Base-by-base conservation (phyloP, 2,888 invertebrate genomes). In the Drosophila fulvimacula region DNA sequence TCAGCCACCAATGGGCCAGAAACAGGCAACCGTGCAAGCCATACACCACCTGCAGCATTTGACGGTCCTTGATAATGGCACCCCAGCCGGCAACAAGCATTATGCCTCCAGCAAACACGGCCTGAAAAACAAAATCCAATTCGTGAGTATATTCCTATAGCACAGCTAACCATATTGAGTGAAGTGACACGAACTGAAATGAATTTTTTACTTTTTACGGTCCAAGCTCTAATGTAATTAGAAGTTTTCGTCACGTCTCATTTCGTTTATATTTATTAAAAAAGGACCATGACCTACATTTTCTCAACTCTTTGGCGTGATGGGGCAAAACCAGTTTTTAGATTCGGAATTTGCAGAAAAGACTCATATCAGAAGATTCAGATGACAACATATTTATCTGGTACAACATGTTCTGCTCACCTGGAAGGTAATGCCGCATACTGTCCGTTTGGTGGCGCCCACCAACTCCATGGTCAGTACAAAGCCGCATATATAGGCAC, bases 81-180 rank as follows among this genome's bases (percentile, higher is more conserved):
- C 96, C 97, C 97, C 97, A 97, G 0, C 95, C 95, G 0, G 97
- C 96, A 0, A 97, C 96, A 57, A 96, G 91, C 95, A 97, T 96
- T 49, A 97, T 95, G 5, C 97, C 97, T 1, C 93, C 92, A 3
- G 97, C 97, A 91, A 97, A 97, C 0, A 95, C 95, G 5, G 95
- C 95, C 93, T 97, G 96, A 0, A 68, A 63, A 10, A 13, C 5
- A 1, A 3, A 32, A 15, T 51, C 5, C 5, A 27, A 13, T 6
- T 46, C 10, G n/a, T 27, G 11, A 27, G 24, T 13, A 41, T 6
- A 13, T 6, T 19, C 30, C 10, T 0, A 30, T 30, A 30, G 27
- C 27, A 27, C 27, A 6, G 27, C 6, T 5, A 4, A 6, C 3
- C 27, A 27, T 6, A 27, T n/a, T n/a, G n/a, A n/a, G n/a, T n/a